Evolutionary conservation across 2,888 invertebrate genomes (phyloP), one percentile per base, ranked within the genome.

Genomic region (Colletes collaris): DNA sequence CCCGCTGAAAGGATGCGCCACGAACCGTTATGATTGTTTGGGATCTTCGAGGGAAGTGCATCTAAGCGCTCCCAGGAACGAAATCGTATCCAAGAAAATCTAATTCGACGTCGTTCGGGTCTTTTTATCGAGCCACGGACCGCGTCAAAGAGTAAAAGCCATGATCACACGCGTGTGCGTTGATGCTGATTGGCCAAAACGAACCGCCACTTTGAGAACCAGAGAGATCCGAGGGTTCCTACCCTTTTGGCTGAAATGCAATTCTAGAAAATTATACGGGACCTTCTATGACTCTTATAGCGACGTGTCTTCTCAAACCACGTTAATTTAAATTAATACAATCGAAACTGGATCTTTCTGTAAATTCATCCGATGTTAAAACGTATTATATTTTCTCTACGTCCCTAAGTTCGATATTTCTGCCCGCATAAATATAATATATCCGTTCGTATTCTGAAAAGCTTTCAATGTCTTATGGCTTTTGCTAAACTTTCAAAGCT

Each of bases 1-100:
- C 37, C 0, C 11, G 37, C 16, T 5, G 52, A 62, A 63, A 63
- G 19, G 73, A 46, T 27, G 40, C 27, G 19, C n/a, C 37, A n/a
- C 27, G 19, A 53, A 59, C 53, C 55, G 49, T 50, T 59, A 74
- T 66, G 56, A 71, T 76, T 73, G 66, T 60, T 71, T 37, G 75
- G 44, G 55, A 40, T 59, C 58, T 63, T 63, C 60, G 56, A 46
- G 53, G 65, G 59, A 59, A 73, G 69, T 65, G 49, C 60, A 70
- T 56, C 40, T 40, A 59, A 69, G 58, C 52, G 69, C 60, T 67
- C 27, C 53, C 44, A 50, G 53, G 59, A 44, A 44, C 58, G 49
- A 71, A 82, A 82, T 82, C 70, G 68, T 60, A 69, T 82, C 71
- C 68, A 62, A 75, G 59, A 58, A 67, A 77, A 82, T 75, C 65